Conservation (phyloP, 92 coral and sea anemone genomes). For the Zoanthus sansibaricus region DNA sequence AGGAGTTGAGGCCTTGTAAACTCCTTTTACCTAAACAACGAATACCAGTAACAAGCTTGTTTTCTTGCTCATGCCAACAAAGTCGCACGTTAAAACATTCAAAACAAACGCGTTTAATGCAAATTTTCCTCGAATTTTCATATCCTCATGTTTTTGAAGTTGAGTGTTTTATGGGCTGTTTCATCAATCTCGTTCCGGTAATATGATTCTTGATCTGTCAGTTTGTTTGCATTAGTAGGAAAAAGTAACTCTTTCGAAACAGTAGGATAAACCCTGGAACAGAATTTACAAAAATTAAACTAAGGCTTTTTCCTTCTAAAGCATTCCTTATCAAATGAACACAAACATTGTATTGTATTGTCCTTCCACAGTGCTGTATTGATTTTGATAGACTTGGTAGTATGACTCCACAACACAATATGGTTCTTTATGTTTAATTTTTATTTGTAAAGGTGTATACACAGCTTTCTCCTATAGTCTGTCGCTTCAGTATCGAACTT, state of each 20-base stretch:
- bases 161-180: slow-evolving; percentile 48
- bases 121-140: background rate
- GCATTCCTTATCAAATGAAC: background rate
- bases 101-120: background rate
- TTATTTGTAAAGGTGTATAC: slow-evolving; percentile 42
- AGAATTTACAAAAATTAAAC: background rate
- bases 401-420: slow-evolving; percentile 39
- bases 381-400: slow-evolving; percentile 18
- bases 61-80: background rate
- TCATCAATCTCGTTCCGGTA: slow-evolving; percentile 40
- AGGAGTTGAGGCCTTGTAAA: background rate
- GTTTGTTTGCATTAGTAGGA: slow-evolving; percentile 16
- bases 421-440: slow-evolving; percentile 32
- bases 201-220: slow-evolving; percentile 35
- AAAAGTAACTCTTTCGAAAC: slow-evolving; percentile 9
- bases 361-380: slow-evolving; percentile 13
- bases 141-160: slow-evolving; percentile 26
- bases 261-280: background rate
- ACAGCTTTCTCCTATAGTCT: slow-evolving; percentile 42
- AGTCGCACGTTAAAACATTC: background rate
- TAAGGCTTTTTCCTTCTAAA: background rate
- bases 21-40: background rate
- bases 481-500: slow-evolving; percentile 30
- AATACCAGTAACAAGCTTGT: background rate
- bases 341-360: background rate